These are phyloP conservation scores for Corythaeola cristata DNA, from an alignment of 2,113 vertebrate species.

Conservation along the genomic window DNA sequence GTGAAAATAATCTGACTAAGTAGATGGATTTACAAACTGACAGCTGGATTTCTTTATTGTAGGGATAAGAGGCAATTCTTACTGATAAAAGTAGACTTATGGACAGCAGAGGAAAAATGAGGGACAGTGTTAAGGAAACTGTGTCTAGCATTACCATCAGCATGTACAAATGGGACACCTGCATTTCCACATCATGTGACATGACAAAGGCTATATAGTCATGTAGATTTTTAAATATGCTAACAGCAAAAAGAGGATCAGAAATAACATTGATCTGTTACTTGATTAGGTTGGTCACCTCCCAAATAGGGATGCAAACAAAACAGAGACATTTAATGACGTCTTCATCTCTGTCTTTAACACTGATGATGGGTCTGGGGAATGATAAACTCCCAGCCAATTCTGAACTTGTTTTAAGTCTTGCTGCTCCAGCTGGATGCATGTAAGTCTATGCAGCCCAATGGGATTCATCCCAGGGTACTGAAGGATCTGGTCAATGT, in stretches of 20 bases:
- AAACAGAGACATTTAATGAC: not conserved
- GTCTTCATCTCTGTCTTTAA: not conserved
- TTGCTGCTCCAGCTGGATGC: not conserved
- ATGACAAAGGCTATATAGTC: too few relatives aligned
- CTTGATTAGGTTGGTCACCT: not conserved
- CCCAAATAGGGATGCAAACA: not conserved
- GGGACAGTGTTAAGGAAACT: not conserved
- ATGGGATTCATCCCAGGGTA: not conserved
- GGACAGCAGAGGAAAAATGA: not conserved
- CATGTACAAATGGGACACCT: not conserved
- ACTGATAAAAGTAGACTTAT: not conserved
- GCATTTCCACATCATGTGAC: not conserved
- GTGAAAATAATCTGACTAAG: slow-evolving; percentile 8
- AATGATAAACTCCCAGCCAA: not conserved
- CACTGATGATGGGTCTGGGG: not conserved
- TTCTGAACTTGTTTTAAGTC: not conserved
- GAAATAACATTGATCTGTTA: not conserved
- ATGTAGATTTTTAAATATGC: not conserved
- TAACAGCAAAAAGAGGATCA: not conserved
- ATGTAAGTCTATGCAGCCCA: accelerated
- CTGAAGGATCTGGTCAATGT: not conserved
- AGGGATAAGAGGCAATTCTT: not conserved
- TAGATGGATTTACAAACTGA: not conserved
- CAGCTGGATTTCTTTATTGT: not conserved
- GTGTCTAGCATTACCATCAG: not conserved